phyloP scores from a whole-genome alignment of 2,113 vertebrate genomes.

The Plecturocebus donacophilus region DNA sequence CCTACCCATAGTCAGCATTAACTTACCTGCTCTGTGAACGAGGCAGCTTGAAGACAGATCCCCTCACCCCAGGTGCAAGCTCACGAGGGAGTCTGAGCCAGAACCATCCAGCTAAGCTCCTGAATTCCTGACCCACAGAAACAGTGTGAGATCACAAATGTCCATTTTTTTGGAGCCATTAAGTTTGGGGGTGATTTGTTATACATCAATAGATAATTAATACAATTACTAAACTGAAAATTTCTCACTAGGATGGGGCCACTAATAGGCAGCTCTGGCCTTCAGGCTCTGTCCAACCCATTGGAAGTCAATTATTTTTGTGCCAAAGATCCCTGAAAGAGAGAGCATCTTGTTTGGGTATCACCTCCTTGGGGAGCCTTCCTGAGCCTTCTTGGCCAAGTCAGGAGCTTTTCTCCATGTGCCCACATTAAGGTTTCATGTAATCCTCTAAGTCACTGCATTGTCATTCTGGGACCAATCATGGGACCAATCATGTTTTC shows the following conservation, averaged over 20 bases:
- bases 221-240: neutral
- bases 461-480: neutral
- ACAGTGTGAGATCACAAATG: neutral
- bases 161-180: neutral
- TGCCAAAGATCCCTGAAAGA: neutral
- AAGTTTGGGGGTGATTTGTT: neutral
- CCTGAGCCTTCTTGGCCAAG: neutral
- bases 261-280: neutral
- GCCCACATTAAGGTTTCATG: neutral
- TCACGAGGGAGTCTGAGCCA: neutral
- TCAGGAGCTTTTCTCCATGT: neutral
- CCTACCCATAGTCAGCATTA: neutral
- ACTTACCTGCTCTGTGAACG: neutral
- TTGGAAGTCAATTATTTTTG: neutral
- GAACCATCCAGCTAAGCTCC: neutral
- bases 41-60: neutral
- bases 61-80: neutral
- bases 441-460: too few species aligned
- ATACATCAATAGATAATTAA: neutral
- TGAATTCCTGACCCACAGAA: neutral
- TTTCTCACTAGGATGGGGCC: neutral
- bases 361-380: neutral
- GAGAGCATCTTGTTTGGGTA: neutral
- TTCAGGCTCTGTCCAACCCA: neutral
- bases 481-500: neutral